Percentiles rank a stretch among this genome's conserved stretches.
Evolutionary conservation across 2,113 vertebrate species (phyloP).

Genomic region (Canis aureus): DNA sequence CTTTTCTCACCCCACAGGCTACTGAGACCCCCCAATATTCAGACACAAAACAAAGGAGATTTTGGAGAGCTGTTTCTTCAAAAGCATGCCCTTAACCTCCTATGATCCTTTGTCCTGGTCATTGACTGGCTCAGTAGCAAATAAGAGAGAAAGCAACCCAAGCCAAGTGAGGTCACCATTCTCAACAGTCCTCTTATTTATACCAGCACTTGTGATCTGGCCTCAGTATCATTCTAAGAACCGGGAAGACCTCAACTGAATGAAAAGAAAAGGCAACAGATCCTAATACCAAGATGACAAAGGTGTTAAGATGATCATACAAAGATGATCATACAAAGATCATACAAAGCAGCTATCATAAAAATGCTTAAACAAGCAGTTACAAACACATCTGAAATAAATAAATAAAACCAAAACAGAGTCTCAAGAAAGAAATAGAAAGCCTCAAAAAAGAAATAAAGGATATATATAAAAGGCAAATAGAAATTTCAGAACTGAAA

Average conservation of each 20-base stretch:
- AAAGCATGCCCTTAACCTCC: background rate
- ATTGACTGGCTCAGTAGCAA: background rate
- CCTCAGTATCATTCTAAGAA: too few relatives aligned
- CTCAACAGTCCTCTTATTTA: background rate
- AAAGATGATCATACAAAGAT: too few relatives aligned
- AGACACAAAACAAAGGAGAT: background rate
- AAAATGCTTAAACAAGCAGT: too few relatives aligned
- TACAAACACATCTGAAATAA: background rate
- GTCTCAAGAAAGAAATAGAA: background rate
- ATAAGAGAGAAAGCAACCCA: background rate
- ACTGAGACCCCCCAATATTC: background rate
- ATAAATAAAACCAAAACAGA: background rate
- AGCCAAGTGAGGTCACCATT: background rate
- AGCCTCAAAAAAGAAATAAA: background rate
- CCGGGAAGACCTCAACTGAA: too few relatives aligned
- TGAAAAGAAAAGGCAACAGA: too few relatives aligned
- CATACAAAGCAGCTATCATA: too few relatives aligned
- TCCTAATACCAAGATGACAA: too few relatives aligned
- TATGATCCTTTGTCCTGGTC: background rate
- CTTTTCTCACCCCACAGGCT: background rate
- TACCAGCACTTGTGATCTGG: background rate
- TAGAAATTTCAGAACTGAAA: background rate
- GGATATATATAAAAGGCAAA: background rate
- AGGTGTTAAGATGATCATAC: too few relatives aligned
- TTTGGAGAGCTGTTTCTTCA: background rate